Evolutionary conservation across 2,797 vertebrate species (phyloP).

Genomic region (Schizothorax lantsangensis): DNA sequence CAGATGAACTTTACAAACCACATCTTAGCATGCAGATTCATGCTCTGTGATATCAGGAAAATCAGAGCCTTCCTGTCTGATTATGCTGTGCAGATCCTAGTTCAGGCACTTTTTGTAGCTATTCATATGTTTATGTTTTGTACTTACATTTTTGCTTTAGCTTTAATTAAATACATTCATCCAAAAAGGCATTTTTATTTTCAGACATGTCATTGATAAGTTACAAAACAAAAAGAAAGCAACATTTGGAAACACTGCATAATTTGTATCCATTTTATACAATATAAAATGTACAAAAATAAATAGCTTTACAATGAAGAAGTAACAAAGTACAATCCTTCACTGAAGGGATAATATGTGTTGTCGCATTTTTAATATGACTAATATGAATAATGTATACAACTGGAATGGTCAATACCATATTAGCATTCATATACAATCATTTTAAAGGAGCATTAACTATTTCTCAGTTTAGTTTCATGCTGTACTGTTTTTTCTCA

Average conservation of each 20-base stretch:
- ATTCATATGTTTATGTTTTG: neutral
- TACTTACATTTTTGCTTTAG: neutral
- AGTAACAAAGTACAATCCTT: conserved; percentile 78
- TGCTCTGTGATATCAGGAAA: neutral
- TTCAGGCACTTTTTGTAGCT: neutral
- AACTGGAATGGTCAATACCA: conserved; percentile 76
- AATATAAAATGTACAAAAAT: conserved; percentile 80
- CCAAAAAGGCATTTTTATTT: conserved; percentile 67
- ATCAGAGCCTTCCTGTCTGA: neutral
- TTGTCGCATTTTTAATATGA: conserved; percentile 72
- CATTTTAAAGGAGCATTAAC: conserved; percentile 5
- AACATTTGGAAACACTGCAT: conserved; percentile 71
- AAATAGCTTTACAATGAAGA: conserved; percentile 81
- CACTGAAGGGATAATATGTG: conserved; percentile 82
- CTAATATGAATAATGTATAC: conserved; percentile 76
- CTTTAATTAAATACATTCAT: neutral
- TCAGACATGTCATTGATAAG: conserved; percentile 69
- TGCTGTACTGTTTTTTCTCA: neutral
- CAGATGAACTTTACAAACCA: conserved; percentile 21
- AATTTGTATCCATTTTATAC: conserved; percentile 65
- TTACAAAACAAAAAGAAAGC: conserved; percentile 74
- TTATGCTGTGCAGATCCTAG: neutral
- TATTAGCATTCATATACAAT: conserved; percentile 31
- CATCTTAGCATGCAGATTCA: neutral
- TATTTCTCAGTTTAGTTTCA: neutral